These are phyloP conservation scores for Syngnathus acus DNA, from an alignment of 2,797 vertebrate species.

Conservation along the genomic window DNA sequence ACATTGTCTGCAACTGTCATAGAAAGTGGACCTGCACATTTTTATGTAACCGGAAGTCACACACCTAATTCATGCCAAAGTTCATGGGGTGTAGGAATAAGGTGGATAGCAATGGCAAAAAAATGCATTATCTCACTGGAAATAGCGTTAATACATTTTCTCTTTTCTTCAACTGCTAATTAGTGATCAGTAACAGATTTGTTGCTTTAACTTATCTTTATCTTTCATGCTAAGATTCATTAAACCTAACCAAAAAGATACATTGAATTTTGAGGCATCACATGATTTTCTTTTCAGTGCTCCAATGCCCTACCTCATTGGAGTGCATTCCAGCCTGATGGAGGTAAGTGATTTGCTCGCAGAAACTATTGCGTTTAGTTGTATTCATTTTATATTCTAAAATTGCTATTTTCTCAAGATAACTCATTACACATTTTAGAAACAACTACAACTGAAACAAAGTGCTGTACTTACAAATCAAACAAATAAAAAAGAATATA, in stretches of 20 bases:
- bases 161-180: background rate
- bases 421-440: background rate
- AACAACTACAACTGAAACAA: background rate
- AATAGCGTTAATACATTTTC: background rate
- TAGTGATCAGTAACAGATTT: background rate
- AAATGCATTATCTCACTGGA: background rate
- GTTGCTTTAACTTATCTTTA: background rate
- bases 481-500: background rate
- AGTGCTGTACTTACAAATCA: background rate
- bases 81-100: too few relatives aligned
- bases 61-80: too few relatives aligned
- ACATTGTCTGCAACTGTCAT: too few relatives aligned
- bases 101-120: background rate
- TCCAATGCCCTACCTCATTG: constrained; percentile 98
- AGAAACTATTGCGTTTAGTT: background rate
- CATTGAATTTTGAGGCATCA: constrained; percentile 7
- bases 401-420: background rate
- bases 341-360: constrained; percentile 74
- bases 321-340: constrained; percentile 96
- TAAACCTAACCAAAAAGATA: background rate
- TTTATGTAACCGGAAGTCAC: too few relatives aligned
- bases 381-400: background rate
- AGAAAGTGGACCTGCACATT: too few relatives aligned
- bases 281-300: constrained; percentile 70
- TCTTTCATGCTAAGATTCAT: background rate